These are phyloP conservation scores for Benitochromis conjunctus DNA, from an alignment of 2,113 vertebrate genomes.

Conservation along the genomic window DNA sequence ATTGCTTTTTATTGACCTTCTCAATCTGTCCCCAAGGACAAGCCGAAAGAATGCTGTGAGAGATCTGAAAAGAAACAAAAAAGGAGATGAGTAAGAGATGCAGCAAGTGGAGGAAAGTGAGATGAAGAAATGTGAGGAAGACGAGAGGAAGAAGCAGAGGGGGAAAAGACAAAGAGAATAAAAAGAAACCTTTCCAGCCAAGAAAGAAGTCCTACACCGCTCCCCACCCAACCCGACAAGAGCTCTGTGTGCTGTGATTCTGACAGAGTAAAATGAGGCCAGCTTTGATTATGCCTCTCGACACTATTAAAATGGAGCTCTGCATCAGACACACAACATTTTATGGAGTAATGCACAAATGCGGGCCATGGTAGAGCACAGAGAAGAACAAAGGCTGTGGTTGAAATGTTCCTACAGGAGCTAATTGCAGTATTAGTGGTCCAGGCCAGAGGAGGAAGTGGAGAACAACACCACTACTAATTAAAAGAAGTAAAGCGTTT, in stretches of 20 bases:
- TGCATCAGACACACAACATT: constrained; percentile 37
- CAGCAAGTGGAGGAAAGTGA: neutral
- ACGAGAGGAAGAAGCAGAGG: neutral
- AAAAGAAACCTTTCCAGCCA: constrained; percentile 7
- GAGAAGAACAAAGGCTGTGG: constrained; percentile 45
- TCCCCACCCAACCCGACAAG: neutral
- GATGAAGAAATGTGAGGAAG: neutral
- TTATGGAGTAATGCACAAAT: constrained; percentile 24
- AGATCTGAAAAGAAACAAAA: neutral
- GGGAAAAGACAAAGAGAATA: neutral
- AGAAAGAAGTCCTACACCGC: neutral
- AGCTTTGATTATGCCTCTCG: constrained; percentile 56
- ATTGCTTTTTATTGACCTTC: constrained; percentile 52
- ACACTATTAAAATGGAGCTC: constrained; percentile 41
- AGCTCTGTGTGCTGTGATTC: constrained; percentile 32
- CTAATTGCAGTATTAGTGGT: constrained; percentile 58
- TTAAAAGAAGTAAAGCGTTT: constrained; percentile 34
- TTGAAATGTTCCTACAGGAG: constrained; percentile 42
- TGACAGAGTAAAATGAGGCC: constrained; percentile 56
- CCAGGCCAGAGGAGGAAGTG: constrained; percentile 22
- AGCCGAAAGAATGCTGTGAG: constrained; percentile 1
- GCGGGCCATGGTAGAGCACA: neutral
- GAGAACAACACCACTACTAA: constrained; percentile 41
- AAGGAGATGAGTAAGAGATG: neutral
- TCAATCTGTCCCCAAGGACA: constrained; percentile 44